Percentiles rank a stretch among this genome's conserved stretches.
These are phyloP conservation scores for Anarhynchus alexandrinus DNA, from an alignment of 2,113 vertebrate species.

Conservation along the genomic window DNA sequence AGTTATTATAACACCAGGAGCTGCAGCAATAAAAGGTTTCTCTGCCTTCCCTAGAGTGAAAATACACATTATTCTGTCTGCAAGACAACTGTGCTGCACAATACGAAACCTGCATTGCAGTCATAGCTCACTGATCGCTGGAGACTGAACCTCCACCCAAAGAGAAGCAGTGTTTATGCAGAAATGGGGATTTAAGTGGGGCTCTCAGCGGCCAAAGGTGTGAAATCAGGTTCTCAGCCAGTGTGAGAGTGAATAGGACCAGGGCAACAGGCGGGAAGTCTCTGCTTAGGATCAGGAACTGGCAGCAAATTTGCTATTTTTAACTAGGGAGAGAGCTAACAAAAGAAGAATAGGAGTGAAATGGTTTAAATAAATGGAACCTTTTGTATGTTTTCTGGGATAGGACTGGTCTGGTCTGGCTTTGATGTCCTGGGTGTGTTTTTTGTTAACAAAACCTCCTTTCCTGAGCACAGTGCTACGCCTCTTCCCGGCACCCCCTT, in stretches of 20 bases:
- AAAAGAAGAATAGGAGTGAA: neutral
- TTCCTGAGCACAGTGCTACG: neutral
- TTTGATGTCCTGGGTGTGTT: neutral
- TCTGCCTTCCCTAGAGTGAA: constrained; percentile 1
- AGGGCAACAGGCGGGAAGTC: neutral
- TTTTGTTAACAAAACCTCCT: neutral
- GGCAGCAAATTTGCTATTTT: neutral
- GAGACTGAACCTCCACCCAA: neutral
- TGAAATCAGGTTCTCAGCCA: neutral
- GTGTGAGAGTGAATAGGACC: neutral
- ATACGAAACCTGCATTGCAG: neutral
- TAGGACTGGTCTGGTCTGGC: neutral
- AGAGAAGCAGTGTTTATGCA: neutral
- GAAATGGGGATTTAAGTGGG: neutral
- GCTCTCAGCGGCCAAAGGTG: neutral
- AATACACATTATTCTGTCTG: neutral
- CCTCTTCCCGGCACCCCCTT: neutral
- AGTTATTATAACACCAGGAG: neutral
- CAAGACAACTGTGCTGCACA: neutral
- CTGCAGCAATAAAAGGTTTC: neutral
- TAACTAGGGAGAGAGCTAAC: neutral
- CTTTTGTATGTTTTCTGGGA: neutral
- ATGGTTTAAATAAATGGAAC: neutral
- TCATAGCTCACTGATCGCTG: neutral
- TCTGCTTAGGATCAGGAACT: neutral